Base-by-base conservation (phyloP, 2,113 vertebrate genomes). In the Camelus bactrianus region DNA sequence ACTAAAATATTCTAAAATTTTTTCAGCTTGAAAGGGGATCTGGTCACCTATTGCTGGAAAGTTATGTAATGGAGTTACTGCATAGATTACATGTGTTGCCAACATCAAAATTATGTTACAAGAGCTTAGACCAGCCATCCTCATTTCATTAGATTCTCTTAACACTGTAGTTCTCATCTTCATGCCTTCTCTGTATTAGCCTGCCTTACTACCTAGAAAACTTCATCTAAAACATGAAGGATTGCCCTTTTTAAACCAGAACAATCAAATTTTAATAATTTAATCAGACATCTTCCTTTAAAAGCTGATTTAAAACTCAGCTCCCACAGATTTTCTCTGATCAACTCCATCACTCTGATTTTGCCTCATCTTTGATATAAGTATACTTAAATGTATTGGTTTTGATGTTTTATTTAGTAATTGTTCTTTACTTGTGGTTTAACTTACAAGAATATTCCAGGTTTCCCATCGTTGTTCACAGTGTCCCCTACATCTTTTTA, bases 381-480 rank as follows among this genome's bases (percentile, higher is more conserved):
- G 7, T 35, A 54, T 20, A 42, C 5, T 87, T 75, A 60, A 24
- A 52, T 67, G 65, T 35, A 26, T 46, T 24, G 6, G 54, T 50
- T 73, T 38, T 67, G 46, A 89, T 92, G 26, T 46, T 79, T 94
- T 73, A 17, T 22, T 92, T 83, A n/a, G 56, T 82, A 87, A 81
- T 75, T 87, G 32, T 67, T 50, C 26, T 92, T 93, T 62, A 58
- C 17, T 26, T 65, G 16, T 19, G 56, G 16, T 69, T 75, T 93
- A 72, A 48, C 38, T 64, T 62, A 28, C 0, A 81, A 69, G 58
- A 75, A 46, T 32, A 81, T 76, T 64, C 8, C 54, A 75, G 92
- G 48, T 60, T 84, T 60, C 7, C 35, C 15, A 42, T 2, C 30
- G 38, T 38, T 89, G 30, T 67, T 77, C 73, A 62, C 8, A 70